Base-by-base conservation (phyloP, 2,888 invertebrate genomes). In the Ochropleura leucogaster region DNA sequence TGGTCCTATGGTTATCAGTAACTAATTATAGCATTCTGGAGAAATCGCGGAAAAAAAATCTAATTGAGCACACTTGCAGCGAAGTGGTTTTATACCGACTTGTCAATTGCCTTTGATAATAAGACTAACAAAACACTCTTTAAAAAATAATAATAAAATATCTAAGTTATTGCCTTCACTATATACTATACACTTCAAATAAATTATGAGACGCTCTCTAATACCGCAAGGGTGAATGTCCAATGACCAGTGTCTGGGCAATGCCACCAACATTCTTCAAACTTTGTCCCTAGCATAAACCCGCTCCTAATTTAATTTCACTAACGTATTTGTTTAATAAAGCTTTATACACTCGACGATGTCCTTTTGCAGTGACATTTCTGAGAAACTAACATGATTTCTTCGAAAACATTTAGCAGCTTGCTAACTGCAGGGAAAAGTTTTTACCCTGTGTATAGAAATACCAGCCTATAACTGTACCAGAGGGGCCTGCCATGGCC, bases 401-500 rank as follows among this genome's bases (percentile, higher is more conserved):
- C 72, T 68, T 51, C 42, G 66, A 78, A 72, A 78, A 76, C 64
- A 69, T 85, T 73, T 69, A 53, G 40, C 60, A 66, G 84, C 62
- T 77, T 80, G 64, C n/a, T 71, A 69, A 67, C 69, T 71, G 55
- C 64, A 44, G 63, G 76, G 30, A 75, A 65, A 71, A 70, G 47
- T 74, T 85, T 59, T 68, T 51, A 49, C 18, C 53, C 72, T 55
- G 42, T 73, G 57, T 74, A 47, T 53, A 30, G 30, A 30, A 30
- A 30, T 30, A 30, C 30, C 30, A 30, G 30, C 30, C 30, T 30
- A 2, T 30, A 30, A 30, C 30, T 30, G 30, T 30, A 30, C 1
- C 30, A 30, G 30, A 30, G 30, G 30, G 30, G 30, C 30, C 30
- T 3, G 30, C 30, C 30, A 30, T 30, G 30, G 30, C 30, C 30